Evolutionary conservation across 2,888 invertebrate genomes (phyloP).

Genomic region (Phyllotreta cruciferae): DNA sequence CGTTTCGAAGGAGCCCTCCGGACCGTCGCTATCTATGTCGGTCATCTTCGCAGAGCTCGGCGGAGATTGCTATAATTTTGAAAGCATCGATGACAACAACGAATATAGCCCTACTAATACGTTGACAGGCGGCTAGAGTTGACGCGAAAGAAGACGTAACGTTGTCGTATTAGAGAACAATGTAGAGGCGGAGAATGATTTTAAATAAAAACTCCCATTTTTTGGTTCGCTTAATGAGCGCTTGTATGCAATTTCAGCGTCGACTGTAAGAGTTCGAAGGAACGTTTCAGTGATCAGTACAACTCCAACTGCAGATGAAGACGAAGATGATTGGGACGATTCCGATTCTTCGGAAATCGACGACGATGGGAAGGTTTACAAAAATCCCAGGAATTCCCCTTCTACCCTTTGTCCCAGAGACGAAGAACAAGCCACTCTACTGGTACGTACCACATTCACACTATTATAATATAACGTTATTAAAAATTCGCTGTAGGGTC

Average conservation of each 20-base stretch:
- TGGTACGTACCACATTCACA: too few species aligned
- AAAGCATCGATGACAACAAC: constrained; percentile 2
- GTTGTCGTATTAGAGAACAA: too few species aligned
- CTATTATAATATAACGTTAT: background rate
- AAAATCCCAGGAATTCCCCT: constrained; percentile 88
- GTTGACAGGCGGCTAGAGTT: too few species aligned
- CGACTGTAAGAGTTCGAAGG: constrained; percentile 28
- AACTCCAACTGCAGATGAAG: constrained; percentile 66
- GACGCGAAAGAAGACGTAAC: too few species aligned
- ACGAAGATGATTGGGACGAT: constrained; percentile 60
- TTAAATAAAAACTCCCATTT: too few species aligned
- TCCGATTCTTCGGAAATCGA: constrained; percentile 68
- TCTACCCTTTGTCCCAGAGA: constrained; percentile 85
- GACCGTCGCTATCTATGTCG: constrained; percentile 4
- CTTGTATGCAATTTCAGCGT: constrained; percentile 10
- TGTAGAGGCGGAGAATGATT: too few species aligned
- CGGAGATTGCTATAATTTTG: constrained; percentile 16
- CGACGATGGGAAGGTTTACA: constrained; percentile 83
- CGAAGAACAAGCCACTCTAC: constrained; percentile 81
- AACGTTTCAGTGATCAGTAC: constrained; percentile 39
- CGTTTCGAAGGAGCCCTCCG: constrained; percentile 2
- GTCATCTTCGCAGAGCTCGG: background rate
- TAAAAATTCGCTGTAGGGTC: constrained; percentile 65
- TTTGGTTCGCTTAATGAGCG: too few species aligned
- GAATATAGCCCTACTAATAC: too few species aligned